A percentile compares a stretch with the other conserved stretches of the same genome.
phyloP scores from a whole-genome alignment of 2,888 invertebrate species.

The Dolomedes plantarius region DNA sequence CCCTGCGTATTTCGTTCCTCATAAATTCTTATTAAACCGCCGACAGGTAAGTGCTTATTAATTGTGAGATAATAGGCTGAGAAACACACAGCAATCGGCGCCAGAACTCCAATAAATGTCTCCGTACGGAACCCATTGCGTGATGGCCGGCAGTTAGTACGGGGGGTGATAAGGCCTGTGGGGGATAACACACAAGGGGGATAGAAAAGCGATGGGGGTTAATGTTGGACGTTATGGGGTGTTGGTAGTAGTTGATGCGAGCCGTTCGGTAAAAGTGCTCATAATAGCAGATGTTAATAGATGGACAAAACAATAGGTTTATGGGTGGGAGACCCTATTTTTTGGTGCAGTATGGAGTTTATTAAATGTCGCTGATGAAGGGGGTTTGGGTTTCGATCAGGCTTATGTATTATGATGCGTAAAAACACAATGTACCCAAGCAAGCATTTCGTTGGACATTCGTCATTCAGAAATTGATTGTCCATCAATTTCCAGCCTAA shows the following conservation, averaged over 20 bases:
- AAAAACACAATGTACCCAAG: no score
- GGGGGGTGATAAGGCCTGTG: not conserved
- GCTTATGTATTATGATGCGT: no score
- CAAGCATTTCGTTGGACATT: no score
- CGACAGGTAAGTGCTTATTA: constrained; percentile 8
- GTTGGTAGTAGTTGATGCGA: not conserved
- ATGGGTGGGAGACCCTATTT: no score
- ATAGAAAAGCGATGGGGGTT: not conserved
- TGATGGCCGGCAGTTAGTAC: constrained; percentile 11
- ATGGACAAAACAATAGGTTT: not conserved
- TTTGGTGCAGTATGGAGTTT: no score
- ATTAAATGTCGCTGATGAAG: no score
- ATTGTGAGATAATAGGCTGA: constrained; percentile 4
- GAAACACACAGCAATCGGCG: constrained; percentile 1
- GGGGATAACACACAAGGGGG: constrained; percentile 1
- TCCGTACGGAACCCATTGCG: constrained; percentile 4
- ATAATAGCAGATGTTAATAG: not conserved
- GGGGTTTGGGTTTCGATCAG: no score
- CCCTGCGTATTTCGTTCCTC: not conserved
- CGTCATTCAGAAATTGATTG: no score
- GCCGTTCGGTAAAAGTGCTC: not conserved
- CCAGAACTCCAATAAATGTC: not conserved
- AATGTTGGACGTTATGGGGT: not conserved
- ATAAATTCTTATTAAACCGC: constrained; percentile 9
- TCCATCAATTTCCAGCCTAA: no score